These are phyloP conservation scores for Petrocephalus sullivani DNA, from an alignment of 2,797 vertebrate genomes.

Conservation along the genomic window DNA sequence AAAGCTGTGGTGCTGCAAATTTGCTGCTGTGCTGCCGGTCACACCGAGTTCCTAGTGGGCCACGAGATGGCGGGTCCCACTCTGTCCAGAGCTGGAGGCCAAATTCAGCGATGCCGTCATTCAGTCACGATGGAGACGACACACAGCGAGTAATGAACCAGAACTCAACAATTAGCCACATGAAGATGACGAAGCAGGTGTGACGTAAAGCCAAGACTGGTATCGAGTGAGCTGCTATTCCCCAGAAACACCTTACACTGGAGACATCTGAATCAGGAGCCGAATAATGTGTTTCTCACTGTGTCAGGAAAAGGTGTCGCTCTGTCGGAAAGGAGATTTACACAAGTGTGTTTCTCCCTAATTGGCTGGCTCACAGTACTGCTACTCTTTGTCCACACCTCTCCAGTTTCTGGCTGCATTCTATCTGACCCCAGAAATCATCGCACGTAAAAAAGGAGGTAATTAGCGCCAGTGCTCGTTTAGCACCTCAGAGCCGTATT, in stretches of 20 bases:
- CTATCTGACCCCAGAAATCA: slow-evolving; percentile 16
- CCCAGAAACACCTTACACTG: neutral
- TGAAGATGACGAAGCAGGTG: neutral
- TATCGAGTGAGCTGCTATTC: neutral
- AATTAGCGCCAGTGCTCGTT: slow-evolving; percentile 21
- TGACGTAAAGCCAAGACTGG: neutral
- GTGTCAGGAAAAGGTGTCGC: neutral
- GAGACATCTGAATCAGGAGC: neutral
- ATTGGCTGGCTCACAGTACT: neutral
- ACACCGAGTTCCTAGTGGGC: neutral
- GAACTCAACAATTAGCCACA: neutral
- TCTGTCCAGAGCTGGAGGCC: neutral
- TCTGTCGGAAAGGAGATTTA: neutral
- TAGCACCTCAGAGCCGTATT: slow-evolving; percentile 15
- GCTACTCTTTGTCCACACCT: slow-evolving; percentile 17
- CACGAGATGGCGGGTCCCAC: neutral
- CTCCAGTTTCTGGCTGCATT: slow-evolving; percentile 26
- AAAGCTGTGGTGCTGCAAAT: too few species aligned
- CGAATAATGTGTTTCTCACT: neutral
- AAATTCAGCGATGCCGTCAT: neutral
- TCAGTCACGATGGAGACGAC: neutral
- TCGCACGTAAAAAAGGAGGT: slow-evolving; percentile 29
- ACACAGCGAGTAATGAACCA: neutral
- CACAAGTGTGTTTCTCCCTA: neutral
- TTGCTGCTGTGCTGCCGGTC: too few species aligned